These are phyloP conservation scores for Drosophila maculinotata DNA, from an alignment of 2,888 invertebrate species.

Conservation along the genomic window DNA sequence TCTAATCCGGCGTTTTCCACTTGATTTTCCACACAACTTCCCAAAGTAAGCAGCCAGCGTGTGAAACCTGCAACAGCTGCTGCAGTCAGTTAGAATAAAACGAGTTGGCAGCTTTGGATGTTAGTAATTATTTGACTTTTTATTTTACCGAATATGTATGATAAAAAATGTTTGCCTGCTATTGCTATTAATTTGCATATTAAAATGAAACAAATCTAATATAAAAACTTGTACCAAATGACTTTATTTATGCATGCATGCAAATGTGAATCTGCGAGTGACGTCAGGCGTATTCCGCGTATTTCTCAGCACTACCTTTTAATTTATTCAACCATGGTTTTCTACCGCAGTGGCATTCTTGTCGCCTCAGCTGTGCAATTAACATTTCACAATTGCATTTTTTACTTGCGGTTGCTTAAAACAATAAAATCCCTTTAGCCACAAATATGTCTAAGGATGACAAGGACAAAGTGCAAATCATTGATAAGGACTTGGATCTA, in stretches of 20 bases:
- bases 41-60: constrained; percentile 33
- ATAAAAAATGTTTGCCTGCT: no score
- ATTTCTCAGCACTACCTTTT: not conserved
- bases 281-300: constrained; percentile 2
- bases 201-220: not conserved
- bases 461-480: constrained; percentile 86
- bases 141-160: no score
- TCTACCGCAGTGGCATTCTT: constrained; percentile 24
- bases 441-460: constrained; percentile 84
- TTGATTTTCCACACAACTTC: constrained; percentile 13
- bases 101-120: constrained; percentile 47
- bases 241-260: not conserved
- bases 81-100: constrained; percentile 4
- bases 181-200: not conserved
- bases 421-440: not conserved
- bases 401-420: constrained; percentile 15
- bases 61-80: constrained; percentile 45
- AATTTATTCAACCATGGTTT: not conserved
- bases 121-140: no score
- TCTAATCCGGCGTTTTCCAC: constrained; percentile 8
- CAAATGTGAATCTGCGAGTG: constrained; percentile 1
- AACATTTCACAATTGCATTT: constrained; percentile 33
- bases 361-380: constrained; percentile 36
- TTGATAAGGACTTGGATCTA: constrained; percentile 93
- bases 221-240: not conserved